Evolutionary conservation across 2,113 vertebrate species (phyloP).

Genomic region (Eudyptes chrysolophus): DNA sequence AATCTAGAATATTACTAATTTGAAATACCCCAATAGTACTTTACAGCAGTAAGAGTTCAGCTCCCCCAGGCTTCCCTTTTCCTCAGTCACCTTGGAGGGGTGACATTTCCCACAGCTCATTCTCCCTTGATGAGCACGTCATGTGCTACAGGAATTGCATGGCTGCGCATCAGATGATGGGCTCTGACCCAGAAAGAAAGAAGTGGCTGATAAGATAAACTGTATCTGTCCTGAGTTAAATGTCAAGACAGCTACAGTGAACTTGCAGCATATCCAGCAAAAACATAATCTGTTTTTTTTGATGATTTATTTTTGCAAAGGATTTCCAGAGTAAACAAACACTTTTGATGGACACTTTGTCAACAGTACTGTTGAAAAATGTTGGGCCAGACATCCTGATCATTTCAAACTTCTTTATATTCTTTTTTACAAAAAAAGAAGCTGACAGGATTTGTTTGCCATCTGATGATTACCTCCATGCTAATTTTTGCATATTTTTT

Average conservation of each 20-base stretch:
- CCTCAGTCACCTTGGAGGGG: not conserved
- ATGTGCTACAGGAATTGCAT: fast-evolving
- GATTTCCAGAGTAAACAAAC: not conserved
- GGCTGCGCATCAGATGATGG: fast-evolving
- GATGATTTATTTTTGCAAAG: not conserved
- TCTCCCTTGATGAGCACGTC: not conserved
- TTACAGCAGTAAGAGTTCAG: not conserved
- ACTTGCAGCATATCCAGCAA: not conserved
- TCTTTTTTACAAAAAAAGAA: not conserved
- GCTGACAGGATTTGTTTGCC: not conserved
- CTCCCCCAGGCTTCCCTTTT: not conserved
- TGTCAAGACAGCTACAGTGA: not conserved
- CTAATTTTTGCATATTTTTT: not conserved
- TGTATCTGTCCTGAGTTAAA: not conserved
- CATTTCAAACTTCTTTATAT: not conserved
- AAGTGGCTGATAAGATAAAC: not conserved
- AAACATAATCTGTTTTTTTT: not conserved
- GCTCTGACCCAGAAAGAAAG: not conserved
- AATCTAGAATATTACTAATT: not conserved
- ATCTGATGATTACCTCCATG: not conserved
- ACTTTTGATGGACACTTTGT: not conserved
- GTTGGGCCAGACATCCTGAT: not conserved
- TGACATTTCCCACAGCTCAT: not conserved
- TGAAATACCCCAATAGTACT: not conserved
- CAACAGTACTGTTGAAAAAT: not conserved